phyloP scores from a whole-genome alignment of 1,140 invertebrate species.

The Hetaerina americana region DNA sequence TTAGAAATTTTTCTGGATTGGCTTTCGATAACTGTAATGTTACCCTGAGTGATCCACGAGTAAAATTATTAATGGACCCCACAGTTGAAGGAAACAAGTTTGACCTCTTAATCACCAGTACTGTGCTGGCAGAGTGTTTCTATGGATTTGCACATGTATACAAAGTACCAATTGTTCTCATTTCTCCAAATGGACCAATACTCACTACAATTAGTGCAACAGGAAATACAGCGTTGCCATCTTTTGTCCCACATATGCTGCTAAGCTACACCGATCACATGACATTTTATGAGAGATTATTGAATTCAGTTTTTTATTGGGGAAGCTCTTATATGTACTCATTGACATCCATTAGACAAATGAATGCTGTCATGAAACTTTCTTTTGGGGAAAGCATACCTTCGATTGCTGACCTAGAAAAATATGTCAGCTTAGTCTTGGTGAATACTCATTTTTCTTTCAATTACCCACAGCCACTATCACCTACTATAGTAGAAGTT shows the following conservation, averaged over 20 bases:
- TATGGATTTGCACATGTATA: constrained; percentile 31
- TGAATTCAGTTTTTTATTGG: not conserved
- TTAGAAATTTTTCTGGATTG: not conserved
- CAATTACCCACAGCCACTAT: constrained; percentile 17
- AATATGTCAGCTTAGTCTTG: constrained; percentile 14
- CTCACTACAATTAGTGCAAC: not conserved
- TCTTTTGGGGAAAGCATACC: constrained; percentile 10
- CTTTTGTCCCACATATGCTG: constrained; percentile 7
- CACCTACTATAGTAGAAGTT: constrained; percentile 20
- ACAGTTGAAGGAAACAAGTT: constrained; percentile 32
- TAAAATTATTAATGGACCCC: constrained; percentile 35
- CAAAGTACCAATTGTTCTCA: not conserved
- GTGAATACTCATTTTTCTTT: constrained; percentile 19
- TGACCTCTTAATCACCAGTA: constrained; percentile 47
- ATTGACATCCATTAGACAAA: not conserved
- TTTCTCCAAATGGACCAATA: not conserved
- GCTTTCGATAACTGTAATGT: constrained; percentile 33
- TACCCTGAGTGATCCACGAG: constrained; percentile 33
- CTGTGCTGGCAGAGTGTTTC: constrained; percentile 50
- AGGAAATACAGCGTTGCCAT: not conserved
- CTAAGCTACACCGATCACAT: constrained; percentile 5
- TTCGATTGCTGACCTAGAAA: constrained; percentile 14
- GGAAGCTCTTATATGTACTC: not conserved
- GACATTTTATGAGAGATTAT: not conserved
- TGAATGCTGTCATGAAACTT: constrained; percentile 1